Evolutionary conservation across 2,888 invertebrate species (phyloP).

Genomic region (Coenonympha glycerion): DNA sequence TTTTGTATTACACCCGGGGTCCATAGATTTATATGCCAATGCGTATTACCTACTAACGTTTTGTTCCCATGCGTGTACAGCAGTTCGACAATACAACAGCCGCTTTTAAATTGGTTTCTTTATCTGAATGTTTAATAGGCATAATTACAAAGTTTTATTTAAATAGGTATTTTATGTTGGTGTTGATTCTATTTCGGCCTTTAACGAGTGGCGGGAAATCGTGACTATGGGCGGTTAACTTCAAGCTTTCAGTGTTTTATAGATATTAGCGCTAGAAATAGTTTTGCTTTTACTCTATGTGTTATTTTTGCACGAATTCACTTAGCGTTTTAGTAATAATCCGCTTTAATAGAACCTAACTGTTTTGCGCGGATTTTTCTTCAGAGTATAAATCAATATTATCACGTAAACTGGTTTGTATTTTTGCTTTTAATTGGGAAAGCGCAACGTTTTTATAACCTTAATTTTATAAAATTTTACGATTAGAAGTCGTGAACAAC

Average conservation of each 20-base stretch:
- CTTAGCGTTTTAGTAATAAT: neutral
- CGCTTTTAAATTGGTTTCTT: conserved; percentile 20
- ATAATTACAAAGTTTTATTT: conserved; percentile 22
- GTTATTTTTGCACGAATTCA: conserved; percentile 18
- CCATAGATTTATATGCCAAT: too few species aligned
- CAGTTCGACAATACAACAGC: neutral
- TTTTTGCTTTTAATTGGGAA: too few species aligned
- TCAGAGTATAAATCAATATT: neutral
- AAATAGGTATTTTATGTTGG: conserved; percentile 18
- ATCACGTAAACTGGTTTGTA: neutral
- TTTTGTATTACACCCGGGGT: too few species aligned
- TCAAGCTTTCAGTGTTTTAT: conserved; percentile 17
- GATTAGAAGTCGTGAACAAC: too few species aligned
- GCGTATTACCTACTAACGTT: neutral
- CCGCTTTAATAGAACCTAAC: neutral
- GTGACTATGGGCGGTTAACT: conserved; percentile 28
- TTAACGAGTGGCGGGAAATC: conserved; percentile 23
- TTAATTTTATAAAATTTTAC: too few species aligned
- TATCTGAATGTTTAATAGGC: conserved; percentile 21
- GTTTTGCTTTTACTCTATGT: conserved; percentile 13
- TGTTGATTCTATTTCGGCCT: conserved; percentile 27
- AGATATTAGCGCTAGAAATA: conserved; percentile 10
- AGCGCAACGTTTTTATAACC: too few species aligned
- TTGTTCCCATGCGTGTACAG: conserved; percentile 8
- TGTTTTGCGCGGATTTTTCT: neutral